Conservation (phyloP, 1,140 invertebrate species). For the Pomacea maculata region DNA sequence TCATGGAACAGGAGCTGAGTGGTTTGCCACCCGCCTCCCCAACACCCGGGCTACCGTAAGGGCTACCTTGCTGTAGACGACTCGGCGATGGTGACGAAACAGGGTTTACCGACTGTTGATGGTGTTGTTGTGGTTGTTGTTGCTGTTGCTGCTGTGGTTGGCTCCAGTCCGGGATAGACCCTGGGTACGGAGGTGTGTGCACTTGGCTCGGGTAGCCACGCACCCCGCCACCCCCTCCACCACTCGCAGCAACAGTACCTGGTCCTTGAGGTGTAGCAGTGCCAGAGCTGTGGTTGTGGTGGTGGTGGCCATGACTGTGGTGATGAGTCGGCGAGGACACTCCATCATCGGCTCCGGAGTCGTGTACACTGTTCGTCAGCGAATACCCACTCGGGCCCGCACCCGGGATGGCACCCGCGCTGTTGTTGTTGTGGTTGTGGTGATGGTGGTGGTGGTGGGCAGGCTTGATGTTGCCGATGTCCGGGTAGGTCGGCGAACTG, state of each 20-base stretch:
- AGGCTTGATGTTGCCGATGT: constrained; percentile 3
- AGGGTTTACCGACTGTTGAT: constrained; percentile 3
- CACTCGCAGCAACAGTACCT: background rate
- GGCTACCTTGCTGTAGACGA: constrained; percentile 16
- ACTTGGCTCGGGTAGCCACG: constrained; percentile 8
- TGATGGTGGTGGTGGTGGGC: background rate
- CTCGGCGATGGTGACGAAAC: constrained; percentile 26
- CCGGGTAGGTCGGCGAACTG: constrained; percentile 20
- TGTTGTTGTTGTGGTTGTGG: no score
- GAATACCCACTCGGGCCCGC: no score
- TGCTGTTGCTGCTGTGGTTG: background rate
- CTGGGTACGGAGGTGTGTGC: constrained; percentile 22
- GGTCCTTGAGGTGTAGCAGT: background rate
- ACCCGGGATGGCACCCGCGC: no score
- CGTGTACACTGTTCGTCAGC: no score
- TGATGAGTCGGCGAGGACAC: constrained; percentile 13
- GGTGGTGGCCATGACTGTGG: background rate
- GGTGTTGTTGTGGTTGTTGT: constrained; percentile 15
- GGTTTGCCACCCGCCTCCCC: constrained; percentile 13
- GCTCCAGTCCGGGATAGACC: constrained; percentile 36
- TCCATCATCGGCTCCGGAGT: constrained; percentile 1
- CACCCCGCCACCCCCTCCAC: constrained; percentile 9
- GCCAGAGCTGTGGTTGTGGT: constrained; percentile 10
- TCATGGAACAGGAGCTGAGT: constrained; percentile 36
- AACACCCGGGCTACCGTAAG: constrained; percentile 23